phyloP scores from a whole-genome alignment of 2,113 vertebrate species.

The Canis aureus region DNA sequence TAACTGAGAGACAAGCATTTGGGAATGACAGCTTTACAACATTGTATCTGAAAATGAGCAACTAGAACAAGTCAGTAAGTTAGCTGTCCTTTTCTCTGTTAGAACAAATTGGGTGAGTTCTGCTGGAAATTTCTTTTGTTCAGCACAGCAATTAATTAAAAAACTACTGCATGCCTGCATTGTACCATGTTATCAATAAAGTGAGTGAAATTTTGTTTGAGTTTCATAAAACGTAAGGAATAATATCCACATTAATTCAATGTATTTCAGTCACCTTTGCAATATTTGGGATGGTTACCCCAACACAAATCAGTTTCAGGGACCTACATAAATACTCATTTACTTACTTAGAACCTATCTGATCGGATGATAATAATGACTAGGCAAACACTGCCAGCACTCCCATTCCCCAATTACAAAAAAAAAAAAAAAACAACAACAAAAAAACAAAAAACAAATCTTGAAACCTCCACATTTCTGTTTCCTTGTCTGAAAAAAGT shows the following conservation, averaged over 20 bases:
- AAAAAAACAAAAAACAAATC: not conserved
- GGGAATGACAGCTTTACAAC: not conserved
- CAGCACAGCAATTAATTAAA: not conserved
- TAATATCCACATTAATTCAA: not conserved
- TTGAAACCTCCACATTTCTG: not conserved
- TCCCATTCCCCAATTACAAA: not conserved
- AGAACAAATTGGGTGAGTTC: not conserved
- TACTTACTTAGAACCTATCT: not conserved
- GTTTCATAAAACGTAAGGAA: slow-evolving; percentile 25
- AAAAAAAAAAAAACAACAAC: too few relatives aligned
- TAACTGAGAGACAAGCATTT: not conserved
- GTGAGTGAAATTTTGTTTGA: not conserved
- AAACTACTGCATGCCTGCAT: not conserved
- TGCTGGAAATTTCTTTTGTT: not conserved
- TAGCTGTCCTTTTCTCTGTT: not conserved
- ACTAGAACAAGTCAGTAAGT: not conserved
- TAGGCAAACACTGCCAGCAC: not conserved
- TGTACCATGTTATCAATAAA: not conserved
- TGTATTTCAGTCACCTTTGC: not conserved
- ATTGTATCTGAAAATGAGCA: not conserved
- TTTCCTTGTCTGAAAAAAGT: not conserved
- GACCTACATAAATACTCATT: not conserved
- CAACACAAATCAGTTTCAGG: not conserved
- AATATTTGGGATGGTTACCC: not conserved
- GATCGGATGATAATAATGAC: not conserved